Percentiles rank a stretch among this genome's conserved stretches.
phyloP scores from a whole-genome alignment of 1,140 invertebrate species.

The Teleogryllus occipitalis region DNA sequence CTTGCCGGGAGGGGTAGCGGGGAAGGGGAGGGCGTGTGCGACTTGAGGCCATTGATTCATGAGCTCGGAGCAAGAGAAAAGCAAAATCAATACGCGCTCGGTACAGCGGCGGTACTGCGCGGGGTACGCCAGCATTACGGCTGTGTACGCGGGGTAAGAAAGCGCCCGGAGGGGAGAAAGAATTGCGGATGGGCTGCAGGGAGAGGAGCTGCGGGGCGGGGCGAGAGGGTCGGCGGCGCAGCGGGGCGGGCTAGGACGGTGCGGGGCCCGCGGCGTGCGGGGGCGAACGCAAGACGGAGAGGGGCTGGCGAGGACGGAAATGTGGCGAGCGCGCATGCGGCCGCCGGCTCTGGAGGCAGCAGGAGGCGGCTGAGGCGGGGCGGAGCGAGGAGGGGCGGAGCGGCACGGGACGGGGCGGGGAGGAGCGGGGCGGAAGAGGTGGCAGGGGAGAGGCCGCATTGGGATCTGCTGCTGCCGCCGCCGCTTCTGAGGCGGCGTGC shows the following conservation, averaged over 20 bases:
- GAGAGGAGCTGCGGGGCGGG: slow-evolving; percentile 24
- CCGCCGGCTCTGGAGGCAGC: too few relatives aligned
- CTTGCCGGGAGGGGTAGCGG: slow-evolving; percentile 3
- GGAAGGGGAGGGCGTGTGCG: slow-evolving; percentile 10
- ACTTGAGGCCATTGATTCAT: slow-evolving; percentile 22
- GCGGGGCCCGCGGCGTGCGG: slow-evolving; percentile 32
- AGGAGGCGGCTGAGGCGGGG: too few relatives aligned
- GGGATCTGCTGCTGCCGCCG: too few relatives aligned
- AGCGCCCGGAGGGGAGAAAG: neutral
- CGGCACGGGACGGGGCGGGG: too few relatives aligned
- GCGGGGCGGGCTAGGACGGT: slow-evolving; percentile 27
- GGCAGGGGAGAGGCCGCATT: neutral
- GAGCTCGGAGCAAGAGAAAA: slow-evolving; percentile 21
- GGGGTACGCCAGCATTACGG: neutral
- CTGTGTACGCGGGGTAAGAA: slow-evolving; percentile 9
- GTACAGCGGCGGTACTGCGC: slow-evolving; percentile 15
- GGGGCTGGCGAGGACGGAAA: slow-evolving; percentile 27
- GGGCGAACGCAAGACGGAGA: slow-evolving; percentile 41
- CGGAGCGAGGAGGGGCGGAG: too few relatives aligned
- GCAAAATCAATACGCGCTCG: slow-evolving; percentile 19
- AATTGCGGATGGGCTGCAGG: slow-evolving; percentile 13
- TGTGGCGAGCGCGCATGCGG: slow-evolving; percentile 26
- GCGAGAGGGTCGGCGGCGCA: slow-evolving; percentile 30
- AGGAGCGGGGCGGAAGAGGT: slow-evolving; percentile 25
- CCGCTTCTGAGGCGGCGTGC: too few relatives aligned